phyloP scores from a whole-genome alignment of 2,888 invertebrate genomes.

The Epirrita christyi region DNA sequence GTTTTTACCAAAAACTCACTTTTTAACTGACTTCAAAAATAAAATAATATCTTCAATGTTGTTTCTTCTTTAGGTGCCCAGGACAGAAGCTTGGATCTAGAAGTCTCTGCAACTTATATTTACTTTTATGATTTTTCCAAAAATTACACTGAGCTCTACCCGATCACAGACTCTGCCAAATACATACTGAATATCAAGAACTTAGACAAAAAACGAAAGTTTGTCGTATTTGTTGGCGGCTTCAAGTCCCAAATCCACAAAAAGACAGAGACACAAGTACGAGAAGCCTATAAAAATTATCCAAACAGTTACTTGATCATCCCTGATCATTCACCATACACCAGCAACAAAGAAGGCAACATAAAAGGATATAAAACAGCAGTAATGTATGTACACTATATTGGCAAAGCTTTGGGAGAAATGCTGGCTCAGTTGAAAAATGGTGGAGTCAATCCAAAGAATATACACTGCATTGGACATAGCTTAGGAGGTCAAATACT shows the following conservation, averaged over 20 bases:
- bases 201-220: conserved; percentile 63
- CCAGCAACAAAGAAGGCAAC: conserved; percentile 35
- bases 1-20: too few species aligned
- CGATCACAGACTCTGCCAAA: conserved; percentile 58
- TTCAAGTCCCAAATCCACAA: conserved; percentile 72
- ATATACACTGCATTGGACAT: conserved; percentile 43
- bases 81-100: conserved; percentile 57
- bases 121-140: conserved; percentile 69
- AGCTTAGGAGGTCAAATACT: conserved; percentile 45
- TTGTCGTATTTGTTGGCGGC: conserved; percentile 70
- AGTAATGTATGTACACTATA: conserved; percentile 42
- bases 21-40: too few species aligned
- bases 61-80: conserved; percentile 51
- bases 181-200: conserved; percentile 58
- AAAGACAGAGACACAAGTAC: conserved; percentile 40
- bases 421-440: conserved; percentile 34
- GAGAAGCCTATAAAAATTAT: conserved; percentile 40
- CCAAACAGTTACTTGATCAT: conserved; percentile 44
- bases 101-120: conserved; percentile 64
- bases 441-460: conserved; percentile 36
- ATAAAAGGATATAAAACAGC: conserved; percentile 43
- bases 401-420: conserved; percentile 41
- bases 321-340: conserved; percentile 44
- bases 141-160: conserved; percentile 52
- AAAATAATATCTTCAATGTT: too few species aligned